Percentiles rank a stretch among this genome's conserved stretches.
Evolutionary conservation across 2,888 invertebrate species (phyloP).

Genomic region (Eurytoma adleriae): DNA sequence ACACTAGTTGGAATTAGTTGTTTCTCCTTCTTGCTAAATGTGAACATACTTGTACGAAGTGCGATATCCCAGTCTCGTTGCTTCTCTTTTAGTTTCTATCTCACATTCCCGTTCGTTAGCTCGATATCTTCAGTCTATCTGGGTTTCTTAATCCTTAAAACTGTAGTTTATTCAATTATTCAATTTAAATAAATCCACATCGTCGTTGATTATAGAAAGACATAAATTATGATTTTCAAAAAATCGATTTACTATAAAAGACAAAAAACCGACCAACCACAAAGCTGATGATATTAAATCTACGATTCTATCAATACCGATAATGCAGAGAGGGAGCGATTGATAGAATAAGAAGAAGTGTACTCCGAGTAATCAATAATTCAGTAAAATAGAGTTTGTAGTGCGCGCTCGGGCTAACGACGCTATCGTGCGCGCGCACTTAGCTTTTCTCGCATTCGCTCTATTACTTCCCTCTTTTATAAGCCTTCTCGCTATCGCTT

Average conservation of each 20-base stretch:
- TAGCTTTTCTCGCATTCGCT: slow-evolving; percentile 29
- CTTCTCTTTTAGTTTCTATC: background rate
- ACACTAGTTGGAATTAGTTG: slow-evolving; percentile 74
- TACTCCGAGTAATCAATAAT: slow-evolving; percentile 46
- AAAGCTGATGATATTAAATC: slow-evolving; percentile 48
- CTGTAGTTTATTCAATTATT: too few relatives aligned
- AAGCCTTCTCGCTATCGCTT: background rate
- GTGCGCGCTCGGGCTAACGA: slow-evolving; percentile 32
- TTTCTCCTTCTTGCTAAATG: slow-evolving; percentile 60
- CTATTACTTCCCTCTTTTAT: background rate
- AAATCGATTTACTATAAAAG: background rate
- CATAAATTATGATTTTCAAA: too few relatives aligned
- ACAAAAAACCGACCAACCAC: slow-evolving; percentile 15
- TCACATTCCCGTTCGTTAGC: background rate
- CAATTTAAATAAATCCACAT: background rate
- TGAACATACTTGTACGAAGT: background rate
- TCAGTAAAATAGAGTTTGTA: slow-evolving; percentile 27
- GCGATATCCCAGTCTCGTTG: slow-evolving; percentile 6
- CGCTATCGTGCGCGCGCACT: slow-evolving; percentile 34
- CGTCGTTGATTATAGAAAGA: background rate
- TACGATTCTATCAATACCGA: slow-evolving; percentile 25
- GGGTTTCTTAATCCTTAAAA: too few relatives aligned
- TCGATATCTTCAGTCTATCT: too few relatives aligned
- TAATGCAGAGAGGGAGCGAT: background rate
- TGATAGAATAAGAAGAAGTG: background rate